Conservation (phyloP, 64 coral and sea anemone species). For the Platygyra sinensis region DNA sequence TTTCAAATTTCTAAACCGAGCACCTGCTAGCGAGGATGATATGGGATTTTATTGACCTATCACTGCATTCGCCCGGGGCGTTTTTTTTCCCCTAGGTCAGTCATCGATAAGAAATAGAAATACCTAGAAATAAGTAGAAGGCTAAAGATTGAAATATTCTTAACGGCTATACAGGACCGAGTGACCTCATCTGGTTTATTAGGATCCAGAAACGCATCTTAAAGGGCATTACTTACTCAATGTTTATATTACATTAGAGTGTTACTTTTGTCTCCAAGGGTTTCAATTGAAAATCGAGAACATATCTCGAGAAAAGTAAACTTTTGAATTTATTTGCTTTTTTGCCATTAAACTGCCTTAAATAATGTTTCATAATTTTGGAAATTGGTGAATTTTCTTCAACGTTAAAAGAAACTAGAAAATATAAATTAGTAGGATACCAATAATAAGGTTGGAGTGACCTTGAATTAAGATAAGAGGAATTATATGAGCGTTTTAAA, state of each 20-base stretch:
- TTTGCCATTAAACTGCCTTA: too few relatives aligned
- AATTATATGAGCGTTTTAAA: not conserved
- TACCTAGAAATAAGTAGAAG: not conserved
- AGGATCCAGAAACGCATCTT: not conserved
- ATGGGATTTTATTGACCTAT: slow-evolving; percentile 3
- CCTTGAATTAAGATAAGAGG: not conserved
- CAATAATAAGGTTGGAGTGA: not conserved
- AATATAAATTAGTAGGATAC: not conserved
- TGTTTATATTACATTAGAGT: not conserved
- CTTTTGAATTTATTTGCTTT: not conserved
- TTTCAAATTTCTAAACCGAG: not conserved
- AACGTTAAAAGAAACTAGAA: not conserved
- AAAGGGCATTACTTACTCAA: not conserved
- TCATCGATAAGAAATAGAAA: not conserved
- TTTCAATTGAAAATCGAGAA: not conserved
- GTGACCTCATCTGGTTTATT: not conserved
- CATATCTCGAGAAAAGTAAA: not conserved
- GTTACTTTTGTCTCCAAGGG: not conserved
- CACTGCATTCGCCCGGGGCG: not conserved
- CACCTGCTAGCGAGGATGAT: not conserved
- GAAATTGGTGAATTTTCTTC: not conserved
- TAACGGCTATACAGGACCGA: not conserved
- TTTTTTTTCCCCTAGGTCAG: not conserved
- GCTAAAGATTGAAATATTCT: not conserved
- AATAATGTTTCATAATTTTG: not conserved